phyloP scores from a whole-genome alignment of 1,140 invertebrate genomes.

The Stratiolaelaps scimitus region DNA sequence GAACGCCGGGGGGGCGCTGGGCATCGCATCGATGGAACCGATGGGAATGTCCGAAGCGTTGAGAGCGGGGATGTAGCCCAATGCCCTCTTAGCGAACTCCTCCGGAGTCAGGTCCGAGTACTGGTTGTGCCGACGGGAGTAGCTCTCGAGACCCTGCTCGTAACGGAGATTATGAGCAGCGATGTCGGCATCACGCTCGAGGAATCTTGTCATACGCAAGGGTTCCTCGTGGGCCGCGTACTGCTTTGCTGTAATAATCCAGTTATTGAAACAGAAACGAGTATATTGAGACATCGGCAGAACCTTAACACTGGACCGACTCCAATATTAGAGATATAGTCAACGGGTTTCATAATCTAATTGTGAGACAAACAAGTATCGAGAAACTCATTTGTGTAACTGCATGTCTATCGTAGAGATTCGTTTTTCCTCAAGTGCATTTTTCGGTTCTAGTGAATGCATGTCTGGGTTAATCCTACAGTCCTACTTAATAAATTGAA shows the following conservation, averaged over 20 bases:
- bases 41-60: conserved; percentile 17
- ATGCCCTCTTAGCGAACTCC: background rate
- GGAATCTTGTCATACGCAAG: background rate
- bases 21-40: background rate
- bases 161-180: conserved; percentile 5
- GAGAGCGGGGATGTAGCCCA: conserved; percentile 3
- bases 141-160: conserved; percentile 17
- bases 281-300: no score
- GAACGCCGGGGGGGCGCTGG: conserved; percentile 37
- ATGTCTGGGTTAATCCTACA: no score
- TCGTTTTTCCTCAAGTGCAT: no score
- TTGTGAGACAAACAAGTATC: no score
- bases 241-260: background rate
- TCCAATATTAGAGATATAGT: no score
- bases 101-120: no score
- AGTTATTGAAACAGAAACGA: no score
- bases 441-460: no score
- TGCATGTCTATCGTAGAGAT: no score
- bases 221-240: conserved; percentile 10
- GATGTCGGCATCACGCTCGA: background rate
- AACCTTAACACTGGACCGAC: no score
- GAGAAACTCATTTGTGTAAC: no score
- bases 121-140: background rate
- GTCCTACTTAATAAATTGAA: background rate
- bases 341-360: no score